Evolutionary conservation across 2,888 invertebrate genomes (phyloP), one percentile per base, ranked within the genome.

Genomic region (Poecilus cupreus): DNA sequence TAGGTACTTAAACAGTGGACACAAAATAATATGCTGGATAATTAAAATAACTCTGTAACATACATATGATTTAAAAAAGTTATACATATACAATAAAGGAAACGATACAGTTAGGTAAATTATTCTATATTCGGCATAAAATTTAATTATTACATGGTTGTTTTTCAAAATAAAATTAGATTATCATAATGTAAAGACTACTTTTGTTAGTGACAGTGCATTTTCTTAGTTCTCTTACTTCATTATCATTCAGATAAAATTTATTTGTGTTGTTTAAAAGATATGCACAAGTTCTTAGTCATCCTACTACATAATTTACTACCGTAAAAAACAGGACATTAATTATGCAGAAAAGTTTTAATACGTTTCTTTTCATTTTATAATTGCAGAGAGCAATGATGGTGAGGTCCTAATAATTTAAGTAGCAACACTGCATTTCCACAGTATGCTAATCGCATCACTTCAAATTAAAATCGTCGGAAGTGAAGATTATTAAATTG

Each of bases 401-500:
- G 79, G 79, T 79, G 49, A 79, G 79, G 37, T 79, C 8, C 10
- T 51, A 68, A 68, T 79, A 6, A 64, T 49, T 68, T 43, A 60
- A 32, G 24, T 46, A 46, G 24, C 24, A 20, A 49, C 20, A 70
- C n/a, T 32, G 43, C 20, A 39, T 11, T 54, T 32, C 51, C n/a
- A 32, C 18, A 18, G 51, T 54, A 32, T 75, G 54, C 37, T 75
- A 54, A 75, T 75, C 6, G 37, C 22, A 24, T 68, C 18, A 32
- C 37, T 68, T 16, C 64, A 32, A 37, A 68, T 68, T 39, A 39
- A 37, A 68, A 10, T 39, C 18, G 64, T 68, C 64, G 64, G 64
- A 68, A 37, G 37, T 16, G 37, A 32, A 64, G 37, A 68, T 68
- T 37, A 68, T 32, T 68, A 37, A 32, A 68, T 60, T 68, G 37